Conservation (phyloP, 2,113 vertebrate species). For the Trinectes maculatus region DNA sequence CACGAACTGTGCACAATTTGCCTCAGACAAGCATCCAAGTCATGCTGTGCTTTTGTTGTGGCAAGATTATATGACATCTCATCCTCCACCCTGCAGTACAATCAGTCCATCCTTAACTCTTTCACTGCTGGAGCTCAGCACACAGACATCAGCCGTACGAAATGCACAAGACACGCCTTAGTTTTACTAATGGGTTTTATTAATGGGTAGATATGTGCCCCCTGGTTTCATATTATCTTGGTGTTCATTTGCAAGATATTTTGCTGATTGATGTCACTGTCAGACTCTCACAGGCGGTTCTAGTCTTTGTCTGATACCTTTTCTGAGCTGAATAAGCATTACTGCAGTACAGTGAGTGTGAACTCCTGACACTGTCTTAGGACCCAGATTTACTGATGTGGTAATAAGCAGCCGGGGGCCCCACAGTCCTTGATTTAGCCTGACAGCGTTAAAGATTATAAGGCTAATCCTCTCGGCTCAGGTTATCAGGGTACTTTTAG, state of each 20-base stretch:
- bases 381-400: constrained; percentile 35
- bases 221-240: no score
- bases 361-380: constrained; percentile 14
- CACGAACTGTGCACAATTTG: constrained; percentile 28
- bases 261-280: no score
- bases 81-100: constrained; percentile 56
- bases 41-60: constrained; percentile 57
- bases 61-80: constrained; percentile 46
- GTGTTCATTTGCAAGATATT: no score
- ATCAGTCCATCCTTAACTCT: constrained; percentile 73
- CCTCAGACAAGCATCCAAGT: constrained; percentile 56
- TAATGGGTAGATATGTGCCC: no score
- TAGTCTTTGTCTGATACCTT: background rate
- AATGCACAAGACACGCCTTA: background rate
- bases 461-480: constrained; percentile 63
- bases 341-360: background rate
- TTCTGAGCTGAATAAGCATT: background rate
- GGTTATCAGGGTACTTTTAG: constrained; percentile 58
- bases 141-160: background rate
- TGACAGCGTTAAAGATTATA: constrained; percentile 55
- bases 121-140: constrained; percentile 46
- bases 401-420: constrained; percentile 18
- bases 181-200: no score
- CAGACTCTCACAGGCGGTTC: background rate
- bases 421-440: constrained; percentile 55